These are phyloP conservation scores for Zelostemma sp. DNA, from an alignment of 1,140 invertebrate genomes.

Conservation along the genomic window DNA sequence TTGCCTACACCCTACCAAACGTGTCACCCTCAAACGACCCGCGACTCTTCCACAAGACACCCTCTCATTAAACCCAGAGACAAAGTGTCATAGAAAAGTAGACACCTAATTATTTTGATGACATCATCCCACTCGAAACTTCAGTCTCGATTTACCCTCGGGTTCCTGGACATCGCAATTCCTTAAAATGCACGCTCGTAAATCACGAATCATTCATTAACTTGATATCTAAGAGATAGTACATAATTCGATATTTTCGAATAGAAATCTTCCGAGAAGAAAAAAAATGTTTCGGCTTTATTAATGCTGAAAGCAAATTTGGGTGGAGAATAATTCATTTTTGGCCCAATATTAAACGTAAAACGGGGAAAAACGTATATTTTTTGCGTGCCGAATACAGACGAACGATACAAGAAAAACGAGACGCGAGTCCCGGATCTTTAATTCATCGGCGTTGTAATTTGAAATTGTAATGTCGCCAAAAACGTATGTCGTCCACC, in stretches of 20 bases:
- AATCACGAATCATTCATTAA: constrained; percentile 12
- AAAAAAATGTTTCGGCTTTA: too few relatives aligned
- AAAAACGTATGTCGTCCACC: constrained; percentile 43
- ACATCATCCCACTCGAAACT: constrained; percentile 22
- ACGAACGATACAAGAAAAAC: too few relatives aligned
- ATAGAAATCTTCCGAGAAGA: too few relatives aligned
- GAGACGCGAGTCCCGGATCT: constrained; percentile 35
- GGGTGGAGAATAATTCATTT: too few relatives aligned
- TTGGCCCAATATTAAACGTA: too few relatives aligned
- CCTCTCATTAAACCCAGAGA: constrained; percentile 27
- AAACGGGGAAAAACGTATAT: too few relatives aligned
- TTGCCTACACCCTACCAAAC: constrained; percentile 13
- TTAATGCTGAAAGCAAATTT: too few relatives aligned
- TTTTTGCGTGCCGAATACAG: too few relatives aligned
- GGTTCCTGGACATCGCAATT: constrained; percentile 33
- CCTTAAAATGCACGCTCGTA: constrained; percentile 21
- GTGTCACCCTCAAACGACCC: constrained; percentile 18
- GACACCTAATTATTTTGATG: constrained; percentile 46
- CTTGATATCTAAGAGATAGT: too few relatives aligned
- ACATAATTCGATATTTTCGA: too few relatives aligned
- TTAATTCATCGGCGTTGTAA: constrained; percentile 45
- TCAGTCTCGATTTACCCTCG: constrained; percentile 15
- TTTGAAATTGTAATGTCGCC: constrained; percentile 48
- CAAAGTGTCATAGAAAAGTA: constrained; percentile 24
- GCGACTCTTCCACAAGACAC: constrained; percentile 24